Base-by-base conservation (phyloP, 1,140 invertebrate species). In the Megalonaias nervosa region DNA sequence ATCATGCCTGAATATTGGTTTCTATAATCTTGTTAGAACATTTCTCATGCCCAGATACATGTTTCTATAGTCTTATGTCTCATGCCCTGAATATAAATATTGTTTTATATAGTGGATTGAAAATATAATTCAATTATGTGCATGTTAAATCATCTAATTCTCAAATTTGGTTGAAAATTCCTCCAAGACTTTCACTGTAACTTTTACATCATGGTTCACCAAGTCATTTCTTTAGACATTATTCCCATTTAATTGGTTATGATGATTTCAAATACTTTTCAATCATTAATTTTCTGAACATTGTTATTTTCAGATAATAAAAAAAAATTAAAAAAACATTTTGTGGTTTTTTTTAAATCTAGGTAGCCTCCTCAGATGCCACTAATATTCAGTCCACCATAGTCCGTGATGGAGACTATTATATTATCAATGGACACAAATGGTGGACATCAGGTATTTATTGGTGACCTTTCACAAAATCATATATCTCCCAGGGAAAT, bases 351-450 rank as follows among this genome's bases (percentile, higher is more conserved):
- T 11, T 48, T 48, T 6, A 9, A 48, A 48, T 48, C 5, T 48
- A 48, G 38, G 38, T 92, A 5, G 91, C 91, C 1, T 91, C 90
- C 5, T 91, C 90, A 58, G 91, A 92, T 86, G 91, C 91, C 65
- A 91, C 91, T 23, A 92, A 92, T 76, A 92, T 92, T 76, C 83
- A 90, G 72, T 77, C 89, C 21, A 89, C 87, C 13, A 91, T 92
- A 59, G 79, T 77, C 14, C 73, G 84, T 66, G 88, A 90, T 67
- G 90, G 90, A 0, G 83, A 91, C 66, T 72, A 90, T 55, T 92
- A 90, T 80, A 80, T 92, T 6, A 86, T 92, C 59, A 92, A 92
- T 81, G 89, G 89, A 13, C 85, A 84, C 67, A 92, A 92, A 78
- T 92, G 91, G 91, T 92, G 90, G 88, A 90, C 89, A 26, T 91